Conservation (phyloP, 2,113 vertebrate species). For the Cromileptes altivelis region DNA sequence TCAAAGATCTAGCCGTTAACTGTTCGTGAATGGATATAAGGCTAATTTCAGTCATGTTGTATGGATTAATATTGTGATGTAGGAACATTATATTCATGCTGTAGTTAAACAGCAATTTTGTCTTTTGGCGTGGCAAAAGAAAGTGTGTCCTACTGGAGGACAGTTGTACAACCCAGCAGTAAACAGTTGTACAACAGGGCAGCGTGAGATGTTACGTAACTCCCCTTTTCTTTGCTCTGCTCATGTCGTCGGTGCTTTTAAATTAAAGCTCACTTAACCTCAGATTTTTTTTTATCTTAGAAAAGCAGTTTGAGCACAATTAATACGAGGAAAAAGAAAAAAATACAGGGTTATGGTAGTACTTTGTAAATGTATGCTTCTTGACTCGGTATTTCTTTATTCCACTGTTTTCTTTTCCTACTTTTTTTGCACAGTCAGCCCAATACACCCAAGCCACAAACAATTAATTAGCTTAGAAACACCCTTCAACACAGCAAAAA, state of each 20-base stretch:
- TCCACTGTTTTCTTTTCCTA: not conserved
- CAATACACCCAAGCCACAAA: not conserved
- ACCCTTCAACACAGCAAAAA: not conserved
- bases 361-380: too few species aligned
- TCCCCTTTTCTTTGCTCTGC: not conserved
- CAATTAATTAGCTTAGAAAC: not conserved
- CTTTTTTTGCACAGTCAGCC: not conserved
- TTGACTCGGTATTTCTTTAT: not conserved
- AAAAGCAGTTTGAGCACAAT: not conserved
- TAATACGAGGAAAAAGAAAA: not conserved
- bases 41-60: not conserved
- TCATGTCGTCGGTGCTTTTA: not conserved
- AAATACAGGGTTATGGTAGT: not conserved
- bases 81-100: not conserved
- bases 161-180: conserved; percentile 20
- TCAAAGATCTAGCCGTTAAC: too few species aligned
- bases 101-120: not conserved
- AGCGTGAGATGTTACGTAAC: conserved; percentile 19
- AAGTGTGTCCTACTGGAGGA: not conserved
- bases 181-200: conserved; percentile 56
- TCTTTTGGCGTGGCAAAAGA: not conserved
- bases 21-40: too few species aligned
- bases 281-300: not conserved
- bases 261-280: not conserved
- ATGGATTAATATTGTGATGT: not conserved